Base-by-base conservation (phyloP, 2,888 invertebrate genomes). In the Temnothorax rugatulus region DNA sequence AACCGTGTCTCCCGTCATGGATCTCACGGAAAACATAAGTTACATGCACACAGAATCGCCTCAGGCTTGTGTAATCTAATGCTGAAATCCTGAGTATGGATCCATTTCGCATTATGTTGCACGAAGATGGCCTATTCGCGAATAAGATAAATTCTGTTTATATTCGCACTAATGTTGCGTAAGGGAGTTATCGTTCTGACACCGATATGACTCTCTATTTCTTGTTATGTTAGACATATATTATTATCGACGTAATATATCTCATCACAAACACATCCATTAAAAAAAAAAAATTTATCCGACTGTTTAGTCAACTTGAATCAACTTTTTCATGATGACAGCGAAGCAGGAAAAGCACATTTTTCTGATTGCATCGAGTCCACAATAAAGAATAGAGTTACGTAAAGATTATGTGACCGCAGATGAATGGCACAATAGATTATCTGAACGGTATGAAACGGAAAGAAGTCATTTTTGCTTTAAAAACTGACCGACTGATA, bases 21-120 rank as follows among this genome's bases (percentile, higher is more conserved):
- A 54, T 68, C 77, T 68, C 68, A 68, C 54, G 52, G 54, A 68
- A 68, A 68, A 68, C 29, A 68, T 9, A 68, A 52, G n/a, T 54
- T 18, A 25, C 38, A 41, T 66, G 38, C 38, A 64, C 38, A 25
- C 11, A 44, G 44, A 68, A 77, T 68, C 52, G 25, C 9, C 29
- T 54, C n/a, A 29, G 41, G n/a, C 68, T 77, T 77, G 57, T 54
- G 54, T 68, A 77, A 77, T 76, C 18, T 76, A 66, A 77, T 54
- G 25, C 25, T 52, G 54, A 44, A 54, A 68, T 68, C 77, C 41
- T 57, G 8, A 21, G 41, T 41, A 44, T 44, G 50, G 15, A 76
- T 50, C 71, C 54, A 18, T 73, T 73, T 73, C 50, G 34, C 29
- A 61, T 8, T 61, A 13, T 44, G 8, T 44, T 25, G 44, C 64